These are phyloP conservation scores for Sceloporus tristichus DNA, from an alignment of 2,113 vertebrate genomes.

Conservation along the genomic window DNA sequence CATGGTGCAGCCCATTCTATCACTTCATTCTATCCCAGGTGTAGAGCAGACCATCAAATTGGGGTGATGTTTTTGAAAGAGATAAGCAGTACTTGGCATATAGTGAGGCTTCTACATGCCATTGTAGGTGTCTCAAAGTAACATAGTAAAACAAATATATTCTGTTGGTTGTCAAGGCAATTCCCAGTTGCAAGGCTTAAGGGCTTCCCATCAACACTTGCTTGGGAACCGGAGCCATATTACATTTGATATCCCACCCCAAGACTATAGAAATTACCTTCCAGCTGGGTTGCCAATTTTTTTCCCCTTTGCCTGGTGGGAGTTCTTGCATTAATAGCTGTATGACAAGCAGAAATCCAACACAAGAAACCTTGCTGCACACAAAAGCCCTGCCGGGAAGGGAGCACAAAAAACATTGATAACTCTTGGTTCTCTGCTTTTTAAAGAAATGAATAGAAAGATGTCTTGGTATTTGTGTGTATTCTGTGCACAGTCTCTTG, in stretches of 20 bases:
- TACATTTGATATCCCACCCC: neutral
- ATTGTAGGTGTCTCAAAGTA: neutral
- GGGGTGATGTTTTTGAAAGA: neutral
- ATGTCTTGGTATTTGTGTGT: neutral
- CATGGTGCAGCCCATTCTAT: neutral
- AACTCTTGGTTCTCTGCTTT: neutral
- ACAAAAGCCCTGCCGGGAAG: neutral
- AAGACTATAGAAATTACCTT: neutral
- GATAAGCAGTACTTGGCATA: neutral
- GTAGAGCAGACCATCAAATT: neutral
- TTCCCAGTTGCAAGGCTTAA: neutral
- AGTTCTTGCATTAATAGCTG: neutral
- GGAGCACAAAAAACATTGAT: too few relatives aligned
- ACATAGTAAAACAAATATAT: neutral
- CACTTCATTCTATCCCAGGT: neutral
- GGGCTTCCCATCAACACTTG: neutral
- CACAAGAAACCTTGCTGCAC: neutral
- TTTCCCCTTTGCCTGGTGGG: neutral
- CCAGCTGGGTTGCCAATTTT: neutral
- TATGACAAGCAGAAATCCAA: neutral
- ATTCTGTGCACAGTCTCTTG: neutral
- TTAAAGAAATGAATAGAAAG: neutral
- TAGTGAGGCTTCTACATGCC: neutral
- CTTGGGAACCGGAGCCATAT: neutral
- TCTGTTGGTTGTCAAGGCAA: neutral